Conservation (phyloP, 2,113 vertebrate genomes). For the Ornithorhynchus anatinus region DNA sequence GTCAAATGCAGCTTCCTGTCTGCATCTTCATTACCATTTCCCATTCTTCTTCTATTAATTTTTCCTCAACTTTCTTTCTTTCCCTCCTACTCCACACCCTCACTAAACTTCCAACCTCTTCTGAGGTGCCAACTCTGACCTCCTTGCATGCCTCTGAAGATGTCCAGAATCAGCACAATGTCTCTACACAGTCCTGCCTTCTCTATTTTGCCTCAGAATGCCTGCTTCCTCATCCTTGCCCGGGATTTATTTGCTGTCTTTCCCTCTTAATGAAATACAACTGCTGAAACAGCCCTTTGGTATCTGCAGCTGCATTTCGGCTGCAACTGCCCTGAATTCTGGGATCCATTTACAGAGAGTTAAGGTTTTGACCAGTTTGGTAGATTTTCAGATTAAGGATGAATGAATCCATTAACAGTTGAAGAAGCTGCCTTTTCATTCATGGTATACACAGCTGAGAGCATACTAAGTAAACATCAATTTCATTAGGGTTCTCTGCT, state of each 20-base stretch:
- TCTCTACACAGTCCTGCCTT: too few relatives aligned
- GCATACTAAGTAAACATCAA: conserved; percentile 1
- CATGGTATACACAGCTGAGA: background rate
- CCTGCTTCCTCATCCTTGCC: too few relatives aligned
- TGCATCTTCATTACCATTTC: too few relatives aligned
- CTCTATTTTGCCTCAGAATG: background rate
- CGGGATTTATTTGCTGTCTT: background rate
- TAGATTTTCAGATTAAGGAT: conserved; percentile 15
- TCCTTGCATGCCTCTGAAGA: too few relatives aligned
- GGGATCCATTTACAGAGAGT: background rate
- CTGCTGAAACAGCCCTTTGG: background rate
- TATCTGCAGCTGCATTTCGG: background rate
- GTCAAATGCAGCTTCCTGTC: too few relatives aligned
- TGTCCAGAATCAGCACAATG: too few relatives aligned
- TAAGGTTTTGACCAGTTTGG: background rate
- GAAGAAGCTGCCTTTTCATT: background rate
- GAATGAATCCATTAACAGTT: background rate
- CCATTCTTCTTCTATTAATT: too few relatives aligned
- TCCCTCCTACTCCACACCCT: too few relatives aligned
- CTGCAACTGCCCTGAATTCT: background rate
- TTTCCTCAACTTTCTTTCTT: too few relatives aligned
- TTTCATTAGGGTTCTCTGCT: background rate
- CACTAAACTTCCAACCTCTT: too few relatives aligned
- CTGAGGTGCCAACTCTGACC: too few relatives aligned
- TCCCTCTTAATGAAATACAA: background rate